Conservation (phyloP, 2,888 invertebrate species). For the Phalera bucephala region DNA sequence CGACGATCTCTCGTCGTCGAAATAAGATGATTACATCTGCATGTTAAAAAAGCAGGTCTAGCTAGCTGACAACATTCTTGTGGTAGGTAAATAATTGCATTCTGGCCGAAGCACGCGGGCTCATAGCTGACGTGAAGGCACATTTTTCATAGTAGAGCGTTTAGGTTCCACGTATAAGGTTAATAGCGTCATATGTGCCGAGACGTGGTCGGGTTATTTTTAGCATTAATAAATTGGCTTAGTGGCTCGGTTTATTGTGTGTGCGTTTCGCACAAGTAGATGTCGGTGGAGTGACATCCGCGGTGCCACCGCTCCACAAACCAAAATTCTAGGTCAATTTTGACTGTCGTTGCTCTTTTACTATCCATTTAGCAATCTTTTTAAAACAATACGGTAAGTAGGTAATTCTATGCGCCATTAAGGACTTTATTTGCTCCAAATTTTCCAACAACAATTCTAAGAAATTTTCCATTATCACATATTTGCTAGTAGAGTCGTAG, state of each 20-base stretch:
- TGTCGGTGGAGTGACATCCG: conserved; percentile 46
- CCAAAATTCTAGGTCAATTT: conserved; percentile 56
- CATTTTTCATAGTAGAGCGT: conserved; percentile 54
- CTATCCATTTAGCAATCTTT: conserved; percentile 37
- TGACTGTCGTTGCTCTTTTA: conserved; percentile 41
- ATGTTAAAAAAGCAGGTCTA: conserved; percentile 39
- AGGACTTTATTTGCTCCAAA: conserved; percentile 12
- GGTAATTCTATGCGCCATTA: conserved; percentile 13
- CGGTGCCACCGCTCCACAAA: conserved; percentile 34
- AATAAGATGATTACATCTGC: conserved; percentile 34
- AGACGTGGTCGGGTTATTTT: conserved; percentile 78
- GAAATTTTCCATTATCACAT: conserved; percentile 7
- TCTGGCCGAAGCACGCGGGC: conserved; percentile 38
- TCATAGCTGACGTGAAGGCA: conserved; percentile 28
- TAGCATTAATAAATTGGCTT: conserved; percentile 82
- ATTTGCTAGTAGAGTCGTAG: conserved; percentile 4
- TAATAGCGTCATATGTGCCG: conserved; percentile 73
- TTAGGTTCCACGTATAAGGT: conserved; percentile 71
- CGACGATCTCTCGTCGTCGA: conserved; percentile 23
- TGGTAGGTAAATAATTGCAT: conserved; percentile 50
- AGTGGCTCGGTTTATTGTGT: conserved; percentile 76
- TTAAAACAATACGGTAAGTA: conserved; percentile 35
- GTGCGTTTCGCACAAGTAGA: conserved; percentile 69
- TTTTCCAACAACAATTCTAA: conserved; percentile 7
- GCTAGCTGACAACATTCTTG: conserved; percentile 44